Evolutionary conservation across 2,113 vertebrate species (phyloP), one percentile per base, ranked within the genome.

Genomic region (Chlamydotis undulata): DNA sequence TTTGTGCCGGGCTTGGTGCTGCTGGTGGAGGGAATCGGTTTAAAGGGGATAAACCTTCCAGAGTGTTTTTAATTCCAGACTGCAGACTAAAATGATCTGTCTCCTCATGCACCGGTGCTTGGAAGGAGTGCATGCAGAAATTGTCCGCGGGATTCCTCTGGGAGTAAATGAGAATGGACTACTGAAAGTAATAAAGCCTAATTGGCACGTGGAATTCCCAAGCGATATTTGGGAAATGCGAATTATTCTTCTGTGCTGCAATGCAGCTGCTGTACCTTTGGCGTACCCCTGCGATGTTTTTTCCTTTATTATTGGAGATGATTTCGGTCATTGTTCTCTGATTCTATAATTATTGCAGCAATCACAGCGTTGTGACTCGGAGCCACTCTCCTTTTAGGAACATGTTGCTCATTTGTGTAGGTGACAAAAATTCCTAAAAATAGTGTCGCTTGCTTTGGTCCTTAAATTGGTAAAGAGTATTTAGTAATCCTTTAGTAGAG

Each of bases 221-320:
- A n/a, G 45, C 2, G 37, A 21, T 41, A 15, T 24, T 80, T 86
- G 63, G 75, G 88, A 86, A 59, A 21, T 22, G 19, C 0, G 5
- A 19, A 47, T 90, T 45, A 53, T 77, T 73, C 53, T 71, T 15
- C 39, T 13, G 1, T 64, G 74, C 85, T 85, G 94, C 39, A 7
- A 3, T 86, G 80, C 94, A 95, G 80, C 87, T 94, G 83, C 88
- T 77, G 0, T 45, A 83, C 79, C 94, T 93, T 70, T 67, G 88
- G 90, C 85, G 64, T 49, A 12, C 13, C 33, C 82, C 41, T 31
- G 3, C 10, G 37, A 2, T 77, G 81, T 49, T 18, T 45, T 75
- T 55, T 7, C 91, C 86, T 83, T 86, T 33, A 19, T 64, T 86
- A 28, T 70, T 50, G 2, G 4, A 33, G 67, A 47, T 71, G 5